These are phyloP conservation scores for Megaceryle maxima DNA, from an alignment of 2,113 vertebrate species.

Conservation along the genomic window DNA sequence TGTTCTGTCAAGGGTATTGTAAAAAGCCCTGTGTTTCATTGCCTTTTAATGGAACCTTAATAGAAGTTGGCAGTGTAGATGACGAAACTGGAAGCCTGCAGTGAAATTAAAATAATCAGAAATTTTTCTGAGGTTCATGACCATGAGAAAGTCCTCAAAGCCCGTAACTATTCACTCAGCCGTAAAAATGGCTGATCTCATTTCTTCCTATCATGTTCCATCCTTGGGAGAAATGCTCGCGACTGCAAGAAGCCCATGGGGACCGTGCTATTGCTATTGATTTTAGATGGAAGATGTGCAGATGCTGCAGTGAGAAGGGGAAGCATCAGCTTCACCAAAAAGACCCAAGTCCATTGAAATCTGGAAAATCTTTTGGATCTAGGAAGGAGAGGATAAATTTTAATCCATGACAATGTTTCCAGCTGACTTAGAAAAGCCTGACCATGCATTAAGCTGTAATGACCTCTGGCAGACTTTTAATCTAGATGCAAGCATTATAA, in stretches of 20 bases:
- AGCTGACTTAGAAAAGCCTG: neutral
- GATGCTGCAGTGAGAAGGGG: neutral
- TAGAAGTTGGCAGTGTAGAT: constrained; percentile 48
- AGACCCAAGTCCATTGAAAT: neutral
- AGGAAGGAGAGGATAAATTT: constrained; percentile 4
- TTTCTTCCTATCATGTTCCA: neutral
- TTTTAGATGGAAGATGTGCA: constrained; percentile 14
- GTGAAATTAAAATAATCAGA: constrained; percentile 58
- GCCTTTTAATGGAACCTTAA: constrained; percentile 63
- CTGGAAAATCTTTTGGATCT: neutral
- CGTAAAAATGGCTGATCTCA: constrained; percentile 36
- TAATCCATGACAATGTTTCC: constrained; percentile 16
- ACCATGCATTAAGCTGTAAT: neutral
- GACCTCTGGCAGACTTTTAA: constrained; percentile 42
- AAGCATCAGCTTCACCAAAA: neutral
- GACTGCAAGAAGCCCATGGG: neutral
- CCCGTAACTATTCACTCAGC: neutral
- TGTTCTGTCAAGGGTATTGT: constrained; percentile 50
- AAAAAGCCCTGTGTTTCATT: constrained; percentile 53
- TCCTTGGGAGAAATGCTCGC: neutral
- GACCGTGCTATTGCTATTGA: neutral
- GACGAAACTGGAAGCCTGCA: constrained; percentile 52
- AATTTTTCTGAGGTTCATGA: constrained; percentile 30
- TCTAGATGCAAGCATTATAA: neutral
- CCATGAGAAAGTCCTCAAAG: constrained; percentile 42